Conservation (phyloP, 2,797 vertebrate genomes). For the Syngnathus rostellatus region DNA sequence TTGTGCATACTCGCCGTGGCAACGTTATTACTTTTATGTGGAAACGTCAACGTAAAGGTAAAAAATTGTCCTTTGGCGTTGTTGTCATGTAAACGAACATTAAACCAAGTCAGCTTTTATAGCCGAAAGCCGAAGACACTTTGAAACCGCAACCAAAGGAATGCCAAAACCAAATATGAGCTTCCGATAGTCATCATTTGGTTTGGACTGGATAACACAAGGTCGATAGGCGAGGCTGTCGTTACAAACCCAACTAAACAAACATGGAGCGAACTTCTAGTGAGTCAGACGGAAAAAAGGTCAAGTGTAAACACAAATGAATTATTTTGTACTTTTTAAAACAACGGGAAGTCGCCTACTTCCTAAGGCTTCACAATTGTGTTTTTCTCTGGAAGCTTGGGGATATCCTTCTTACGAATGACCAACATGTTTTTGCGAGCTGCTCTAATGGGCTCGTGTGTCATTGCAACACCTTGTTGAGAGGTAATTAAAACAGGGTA, state of each 20-base stretch:
- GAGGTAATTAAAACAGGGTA: conserved; percentile 50
- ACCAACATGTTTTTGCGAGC: conserved; percentile 7
- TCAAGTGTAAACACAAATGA: conserved; percentile 53
- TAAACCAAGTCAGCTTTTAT: neutral
- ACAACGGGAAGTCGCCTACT: conserved; percentile 30
- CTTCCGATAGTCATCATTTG: conserved; percentile 24
- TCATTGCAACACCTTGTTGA: conserved; percentile 50
- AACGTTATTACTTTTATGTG: neutral
- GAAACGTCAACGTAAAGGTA: neutral
- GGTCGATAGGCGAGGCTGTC: conserved; percentile 41
- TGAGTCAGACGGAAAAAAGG: conserved; percentile 53
- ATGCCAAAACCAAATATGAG: neutral
- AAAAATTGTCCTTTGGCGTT: neutral
- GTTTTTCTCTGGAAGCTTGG: conserved; percentile 1
- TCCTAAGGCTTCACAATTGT: conserved; percentile 6
- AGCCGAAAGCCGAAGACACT: neutral
- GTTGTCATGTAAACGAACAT: neutral
- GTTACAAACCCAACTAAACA: conserved; percentile 53
- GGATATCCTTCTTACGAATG: neutral
- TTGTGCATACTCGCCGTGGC: too few species aligned
- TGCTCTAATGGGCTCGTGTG: conserved; percentile 26
- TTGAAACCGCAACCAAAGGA: neutral
- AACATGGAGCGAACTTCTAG: conserved; percentile 38
- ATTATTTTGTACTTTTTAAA: conserved; percentile 18
- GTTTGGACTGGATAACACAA: conserved; percentile 36